A percentile compares a stretch with the other conserved stretches of the same genome.
Conservation (phyloP, 2,888 invertebrate genomes). For the Brachynemurus nebulosus region DNA sequence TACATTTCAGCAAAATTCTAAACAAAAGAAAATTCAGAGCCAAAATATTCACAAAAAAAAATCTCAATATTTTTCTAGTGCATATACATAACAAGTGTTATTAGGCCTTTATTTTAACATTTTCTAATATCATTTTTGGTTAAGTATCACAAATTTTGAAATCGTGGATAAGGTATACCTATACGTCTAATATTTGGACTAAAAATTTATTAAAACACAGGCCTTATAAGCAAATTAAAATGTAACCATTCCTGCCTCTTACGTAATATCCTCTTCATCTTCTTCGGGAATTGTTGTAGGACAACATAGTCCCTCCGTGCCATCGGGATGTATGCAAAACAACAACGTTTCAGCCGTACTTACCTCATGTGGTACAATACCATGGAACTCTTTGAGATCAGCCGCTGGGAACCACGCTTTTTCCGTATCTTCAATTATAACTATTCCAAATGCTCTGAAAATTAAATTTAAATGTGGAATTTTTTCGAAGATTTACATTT, state of each 20-base stretch:
- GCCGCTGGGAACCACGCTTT: conserved; percentile 87
- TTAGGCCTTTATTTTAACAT: conserved; percentile 1
- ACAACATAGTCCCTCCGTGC: conserved; percentile 71
- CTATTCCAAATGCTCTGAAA: conserved; percentile 62
- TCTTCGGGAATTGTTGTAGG: conserved; percentile 46
- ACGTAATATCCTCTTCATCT: conserved; percentile 29
- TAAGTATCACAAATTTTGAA: too few relatives aligned
- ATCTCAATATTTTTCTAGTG: too few relatives aligned
- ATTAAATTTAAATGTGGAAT: too few relatives aligned
- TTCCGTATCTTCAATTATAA: conserved; percentile 75
- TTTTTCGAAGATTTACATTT: too few relatives aligned
- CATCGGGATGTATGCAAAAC: conserved; percentile 75
- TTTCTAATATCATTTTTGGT: too few relatives aligned
- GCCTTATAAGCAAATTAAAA: neutral
- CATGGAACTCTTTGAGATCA: conserved; percentile 78
- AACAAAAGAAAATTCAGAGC: too few relatives aligned
- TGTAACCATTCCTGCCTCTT: conserved; percentile 1
- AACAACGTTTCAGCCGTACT: conserved; percentile 61
- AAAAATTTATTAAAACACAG: neutral
- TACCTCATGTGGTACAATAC: conserved; percentile 71
- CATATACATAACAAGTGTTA: neutral
- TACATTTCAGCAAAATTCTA: too few relatives aligned
- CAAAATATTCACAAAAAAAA: too few relatives aligned
- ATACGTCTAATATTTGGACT: too few relatives aligned
- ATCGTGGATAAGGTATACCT: too few relatives aligned